Percentiles rank a stretch among this genome's conserved stretches.
Evolutionary conservation across 2,113 vertebrate genomes (phyloP).

Genomic region (Aptenodytes forsteri): DNA sequence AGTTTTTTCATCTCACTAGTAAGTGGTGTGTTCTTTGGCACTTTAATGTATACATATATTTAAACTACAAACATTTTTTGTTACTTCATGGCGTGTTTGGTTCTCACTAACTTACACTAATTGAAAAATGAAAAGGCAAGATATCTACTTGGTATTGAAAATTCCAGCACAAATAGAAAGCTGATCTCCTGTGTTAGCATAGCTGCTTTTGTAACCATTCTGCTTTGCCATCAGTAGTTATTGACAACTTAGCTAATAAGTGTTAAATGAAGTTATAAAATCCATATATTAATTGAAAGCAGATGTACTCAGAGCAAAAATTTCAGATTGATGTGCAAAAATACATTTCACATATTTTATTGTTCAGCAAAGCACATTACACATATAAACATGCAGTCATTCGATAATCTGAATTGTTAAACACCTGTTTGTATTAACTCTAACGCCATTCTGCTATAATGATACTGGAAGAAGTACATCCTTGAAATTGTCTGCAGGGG

Average conservation of each 20-base stretch:
- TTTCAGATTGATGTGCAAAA: constrained; percentile 12
- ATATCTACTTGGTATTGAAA: not conserved
- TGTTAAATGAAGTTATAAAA: not conserved
- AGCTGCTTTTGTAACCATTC: not conserved
- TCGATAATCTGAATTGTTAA: not conserved
- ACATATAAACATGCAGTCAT: constrained; percentile 29
- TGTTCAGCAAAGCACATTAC: constrained; percentile 35
- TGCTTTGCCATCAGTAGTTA: not conserved
- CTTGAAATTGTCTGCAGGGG: not conserved
- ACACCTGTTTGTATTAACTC: not conserved
- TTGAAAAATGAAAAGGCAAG: not conserved
- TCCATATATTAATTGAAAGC: not conserved
- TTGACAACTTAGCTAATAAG: not conserved
- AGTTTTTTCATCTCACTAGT: not conserved
- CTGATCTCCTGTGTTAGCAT: not conserved
- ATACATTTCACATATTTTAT: constrained; percentile 35
- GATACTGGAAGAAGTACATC: not conserved
- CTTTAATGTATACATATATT: not conserved
- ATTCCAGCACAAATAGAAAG: not conserved
- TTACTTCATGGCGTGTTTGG: not conserved
- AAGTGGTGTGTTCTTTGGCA: not conserved
- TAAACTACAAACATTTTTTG: not conserved
- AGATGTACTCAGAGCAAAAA: not conserved
- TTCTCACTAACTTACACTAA: not conserved
- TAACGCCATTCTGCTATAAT: not conserved